Base-by-base conservation (phyloP, 2,797 vertebrate species). In the Mallotus villosus region DNA sequence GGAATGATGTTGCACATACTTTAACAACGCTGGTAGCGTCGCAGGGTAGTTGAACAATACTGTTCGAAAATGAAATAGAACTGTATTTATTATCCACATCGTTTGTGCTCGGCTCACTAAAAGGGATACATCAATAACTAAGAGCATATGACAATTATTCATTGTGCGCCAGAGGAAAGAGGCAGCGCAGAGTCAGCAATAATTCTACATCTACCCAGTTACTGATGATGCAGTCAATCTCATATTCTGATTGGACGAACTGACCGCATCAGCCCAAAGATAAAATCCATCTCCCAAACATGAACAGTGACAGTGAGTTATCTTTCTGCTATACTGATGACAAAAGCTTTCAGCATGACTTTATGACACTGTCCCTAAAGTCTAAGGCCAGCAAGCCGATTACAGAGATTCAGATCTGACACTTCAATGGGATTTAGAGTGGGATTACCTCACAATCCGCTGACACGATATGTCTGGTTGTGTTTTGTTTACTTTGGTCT, bases 401-500 rank as follows among this genome's bases (percentile, higher is more conserved):
- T 61, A 64, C 7, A 17, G 14, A 29, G 34, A 14, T 58, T 53
- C 8, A 21, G 55, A 60, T 66, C 24, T 4, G 34, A 41, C 2
- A n/a, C 12, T 63, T 65, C 22, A 29, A 8, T 68, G 66, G 27
- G 17, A 61, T 25, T 59, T 68, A 27, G 19, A 49, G 24, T 9
- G 17, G 25, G 24, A 53, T 61, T 64, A 25, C 16, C 53, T 8
- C 67, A 57, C 72, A 63, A 68, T 63, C 46, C 27, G 46, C 17
- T 16, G 66, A 59, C 29, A 46, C 29, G 16, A 46, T 4, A 24
- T 37, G 53, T 7, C 21, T 46, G 17, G 17, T 22, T 22, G 14
- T 11, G 37, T 41, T 41, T 6, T 5, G 27, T 68, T 57, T 82
- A 34, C 22, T 67, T 76, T 41, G 37, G 37, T 64, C 55, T 1